Evolutionary conservation across 1,140 invertebrate species (phyloP), one percentile per base, ranked within the genome.

Genomic region (Melitaea cinxia): DNA sequence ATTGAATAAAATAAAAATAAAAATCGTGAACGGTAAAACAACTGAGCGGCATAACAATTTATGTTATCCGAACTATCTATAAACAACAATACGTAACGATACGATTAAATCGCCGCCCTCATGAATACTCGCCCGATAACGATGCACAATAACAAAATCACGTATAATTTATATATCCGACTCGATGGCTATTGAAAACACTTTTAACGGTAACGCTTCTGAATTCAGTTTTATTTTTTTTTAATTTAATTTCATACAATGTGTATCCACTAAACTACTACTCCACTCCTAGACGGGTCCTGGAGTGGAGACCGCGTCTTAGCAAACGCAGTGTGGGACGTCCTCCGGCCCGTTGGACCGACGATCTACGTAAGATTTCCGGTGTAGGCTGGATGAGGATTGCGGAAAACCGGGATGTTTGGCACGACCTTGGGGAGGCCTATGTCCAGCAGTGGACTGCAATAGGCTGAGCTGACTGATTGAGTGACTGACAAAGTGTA

Each of bases 121-220:
- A 54, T 60, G 14, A 66, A 64, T 56, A 56, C 53, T 39, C 53
- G 26, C 28, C 65, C 52, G 65, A 66, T 66, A 60, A 66, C 52
- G 42, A 23, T 47, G 42, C 23, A 21, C 39, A 66, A 66, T 66
- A 66, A 55, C 57, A 59, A 56, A 60, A 37, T 60, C 52, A 21
- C 50, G 37, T 42, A 55, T 59, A 66, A 63, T 63, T 63, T 63
- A 63, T 55, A 63, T 47, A 55, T 54, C 55, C 19, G 14, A 10
- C 28, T 26, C 35, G 17, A 47, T 47, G 17, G 19, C 19, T 47
- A 47, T 47, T 19, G 42, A 23, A 17, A 23, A 47, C 10, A 47
- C 23, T 47, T 45, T 58, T 39, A 58, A 58, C 39, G 37, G 26
- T 6, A 12, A 17, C 21, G 4, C 12, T 10, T 2, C n/a, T 6